Base-by-base conservation (phyloP, 2,113 vertebrate genomes). In the Melierax canorus region DNA sequence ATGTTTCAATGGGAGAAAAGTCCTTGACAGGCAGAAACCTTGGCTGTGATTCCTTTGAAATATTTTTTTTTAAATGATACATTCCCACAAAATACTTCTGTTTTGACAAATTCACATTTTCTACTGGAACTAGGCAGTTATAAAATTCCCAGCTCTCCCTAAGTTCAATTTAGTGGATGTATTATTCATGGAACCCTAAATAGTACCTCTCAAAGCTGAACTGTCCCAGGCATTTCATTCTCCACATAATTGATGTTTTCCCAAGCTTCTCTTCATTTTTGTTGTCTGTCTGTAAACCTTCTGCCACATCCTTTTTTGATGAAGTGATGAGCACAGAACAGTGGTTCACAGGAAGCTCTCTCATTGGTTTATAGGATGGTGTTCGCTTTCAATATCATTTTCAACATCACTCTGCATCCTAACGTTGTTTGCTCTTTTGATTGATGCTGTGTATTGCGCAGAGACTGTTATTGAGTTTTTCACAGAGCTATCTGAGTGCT, bases 341-440 rank as follows among this genome's bases (percentile, higher is more conserved):
- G 76, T 36, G 10, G 38, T 91, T 94, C 60, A 64, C 64, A 72
- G 56, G 60, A 92, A 88, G 56, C 11, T 62, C 34, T 88, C 20
- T 72, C 81, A 73, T 90, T 92, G 94, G 94, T 94, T 92, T 94
- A 68, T 84, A 56, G 51, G 24, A 78, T n/a, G 20, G 46, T 71
- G 60, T 67, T 95, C 4, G 0, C 69, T 95, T 94, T 92, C 86
- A 91, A 12, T 78, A 84, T 60, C 0, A 0, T 88, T 93, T 93
- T 77, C 89, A 90, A 43, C 72, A 74, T 55, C 11, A 1, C 34
- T 77, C 72, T 2, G 64, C 90, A 92, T 97, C 64, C 68, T 64
- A 91, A 67, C 26, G 14, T 94, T 79, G 60, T 90, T 90, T 14
- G 10, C 64, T 78, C n/a, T 89, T 95, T 92, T 89, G 92, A 92